These are phyloP conservation scores for Pteromalus puparum DNA, from an alignment of 1,140 invertebrate genomes.

Conservation along the genomic window DNA sequence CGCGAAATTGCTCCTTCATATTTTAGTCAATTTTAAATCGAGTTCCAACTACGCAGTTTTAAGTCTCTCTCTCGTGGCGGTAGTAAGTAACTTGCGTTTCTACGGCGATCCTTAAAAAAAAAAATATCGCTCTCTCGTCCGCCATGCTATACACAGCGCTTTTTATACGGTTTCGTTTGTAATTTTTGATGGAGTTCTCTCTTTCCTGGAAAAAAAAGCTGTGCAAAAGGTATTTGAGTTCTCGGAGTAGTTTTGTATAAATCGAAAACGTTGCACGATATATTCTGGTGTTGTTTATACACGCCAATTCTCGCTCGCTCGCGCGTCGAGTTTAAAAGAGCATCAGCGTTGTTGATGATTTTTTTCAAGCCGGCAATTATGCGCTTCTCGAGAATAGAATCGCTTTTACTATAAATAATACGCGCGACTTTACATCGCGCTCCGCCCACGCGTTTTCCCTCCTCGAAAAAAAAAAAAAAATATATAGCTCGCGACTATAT, in stretches of 20 bases:
- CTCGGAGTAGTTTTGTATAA: no score
- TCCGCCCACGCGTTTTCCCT: background rate
- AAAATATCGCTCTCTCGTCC: background rate
- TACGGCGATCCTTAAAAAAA: background rate
- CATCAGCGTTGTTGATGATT: no score
- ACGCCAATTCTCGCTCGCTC: background rate
- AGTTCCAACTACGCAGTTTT: no score
- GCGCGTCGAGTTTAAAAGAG: background rate
- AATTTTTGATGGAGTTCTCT: no score
- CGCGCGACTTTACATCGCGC: background rate
- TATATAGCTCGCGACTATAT: background rate
- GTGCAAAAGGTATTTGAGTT: no score
- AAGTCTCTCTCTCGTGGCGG: background rate
- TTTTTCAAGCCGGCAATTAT: no score
- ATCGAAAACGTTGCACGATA: background rate
- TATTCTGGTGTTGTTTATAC: background rate
- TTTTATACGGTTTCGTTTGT: no score
- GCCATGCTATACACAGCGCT: no score
- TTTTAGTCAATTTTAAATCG: conserved; percentile 4
- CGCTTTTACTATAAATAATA: no score
- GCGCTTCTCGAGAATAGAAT: no score
- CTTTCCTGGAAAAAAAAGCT: no score
- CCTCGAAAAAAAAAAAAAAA: background rate
- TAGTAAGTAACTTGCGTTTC: no score
- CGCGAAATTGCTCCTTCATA: background rate